Evolutionary conservation across 1,140 invertebrate species (phyloP).

Genomic region (Papilio xuthus): DNA sequence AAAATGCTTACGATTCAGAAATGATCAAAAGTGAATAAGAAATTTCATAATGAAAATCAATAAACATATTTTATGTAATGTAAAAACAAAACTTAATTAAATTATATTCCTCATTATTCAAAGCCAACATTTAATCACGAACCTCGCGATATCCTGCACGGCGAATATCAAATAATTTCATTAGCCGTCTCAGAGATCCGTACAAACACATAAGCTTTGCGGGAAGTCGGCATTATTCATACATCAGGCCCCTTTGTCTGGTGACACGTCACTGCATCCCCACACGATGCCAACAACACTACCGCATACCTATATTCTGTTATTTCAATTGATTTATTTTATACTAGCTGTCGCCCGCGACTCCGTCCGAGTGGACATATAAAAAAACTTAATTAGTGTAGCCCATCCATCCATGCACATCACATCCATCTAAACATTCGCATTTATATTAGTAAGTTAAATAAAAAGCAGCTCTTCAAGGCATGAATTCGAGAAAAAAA

Average conservation of each 20-base stretch:
- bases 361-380: too few relatives aligned
- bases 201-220: slow-evolving; percentile 44
- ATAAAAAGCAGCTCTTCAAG: too few relatives aligned
- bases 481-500: too few relatives aligned
- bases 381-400: too few relatives aligned
- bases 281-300: slow-evolving; percentile 32
- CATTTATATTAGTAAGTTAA: too few relatives aligned
- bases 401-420: too few relatives aligned
- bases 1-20: too few relatives aligned
- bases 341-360: too few relatives aligned
- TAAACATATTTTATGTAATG: not conserved
- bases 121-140: slow-evolving; percentile 59
- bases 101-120: slow-evolving; percentile 56
- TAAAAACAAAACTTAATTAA: slow-evolving; percentile 24
- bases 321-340: not conserved
- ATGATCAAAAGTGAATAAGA: too few relatives aligned
- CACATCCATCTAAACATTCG: too few relatives aligned
- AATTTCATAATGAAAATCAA: too few relatives aligned
- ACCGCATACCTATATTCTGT: slow-evolving; percentile 18
- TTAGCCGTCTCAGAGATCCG: slow-evolving; percentile 47
- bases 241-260: slow-evolving; percentile 72
- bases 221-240: slow-evolving; percentile 70
- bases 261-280: slow-evolving; percentile 47
- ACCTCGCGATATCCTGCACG: slow-evolving; percentile 50
- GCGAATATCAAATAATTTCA: slow-evolving; percentile 63